Percentiles rank a stretch among this genome's conserved stretches.
These are phyloP conservation scores for Diarsia rubi DNA, from an alignment of 2,888 invertebrate genomes.

Conservation along the genomic window DNA sequence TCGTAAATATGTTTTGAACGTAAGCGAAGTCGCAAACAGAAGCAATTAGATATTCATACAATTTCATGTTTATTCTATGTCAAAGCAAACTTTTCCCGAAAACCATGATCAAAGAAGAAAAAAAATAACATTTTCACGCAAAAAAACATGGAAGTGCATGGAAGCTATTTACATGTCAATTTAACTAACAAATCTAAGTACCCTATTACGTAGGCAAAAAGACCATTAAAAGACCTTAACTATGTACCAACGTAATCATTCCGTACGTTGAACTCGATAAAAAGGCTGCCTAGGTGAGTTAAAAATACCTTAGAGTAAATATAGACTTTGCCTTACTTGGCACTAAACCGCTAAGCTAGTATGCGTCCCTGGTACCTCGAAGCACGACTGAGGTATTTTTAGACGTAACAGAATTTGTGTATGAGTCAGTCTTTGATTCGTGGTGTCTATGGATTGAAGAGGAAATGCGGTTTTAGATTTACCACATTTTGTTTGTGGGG, in stretches of 20 bases:
- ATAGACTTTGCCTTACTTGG: conserved; percentile 26
- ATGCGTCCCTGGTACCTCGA: conserved; percentile 35
- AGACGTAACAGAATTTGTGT: conserved; percentile 22
- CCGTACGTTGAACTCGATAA: conserved; percentile 19
- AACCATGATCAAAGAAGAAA: neutral
- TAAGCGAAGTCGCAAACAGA: neutral
- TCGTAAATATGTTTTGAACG: neutral
- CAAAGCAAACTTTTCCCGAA: neutral
- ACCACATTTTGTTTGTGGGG: neutral
- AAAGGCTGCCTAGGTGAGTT: conserved; percentile 8
- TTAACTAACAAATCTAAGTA: neutral
- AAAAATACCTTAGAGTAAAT: conserved; percentile 30
- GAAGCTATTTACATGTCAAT: neutral
- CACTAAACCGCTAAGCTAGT: conserved; percentile 13
- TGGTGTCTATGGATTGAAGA: conserved; percentile 11
- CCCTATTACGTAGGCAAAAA: neutral
- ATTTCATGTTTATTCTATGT: neutral
- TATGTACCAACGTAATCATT: neutral
- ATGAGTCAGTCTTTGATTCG: conserved; percentile 30
- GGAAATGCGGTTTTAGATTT: neutral
- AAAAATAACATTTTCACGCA: neutral
- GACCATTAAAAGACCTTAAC: neutral
- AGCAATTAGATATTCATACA: neutral
- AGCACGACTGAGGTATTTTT: conserved; percentile 42
- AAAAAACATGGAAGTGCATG: neutral